Evolutionary conservation across 2,113 vertebrate genomes (phyloP).

Genomic region (Brachirus orientalis): DNA sequence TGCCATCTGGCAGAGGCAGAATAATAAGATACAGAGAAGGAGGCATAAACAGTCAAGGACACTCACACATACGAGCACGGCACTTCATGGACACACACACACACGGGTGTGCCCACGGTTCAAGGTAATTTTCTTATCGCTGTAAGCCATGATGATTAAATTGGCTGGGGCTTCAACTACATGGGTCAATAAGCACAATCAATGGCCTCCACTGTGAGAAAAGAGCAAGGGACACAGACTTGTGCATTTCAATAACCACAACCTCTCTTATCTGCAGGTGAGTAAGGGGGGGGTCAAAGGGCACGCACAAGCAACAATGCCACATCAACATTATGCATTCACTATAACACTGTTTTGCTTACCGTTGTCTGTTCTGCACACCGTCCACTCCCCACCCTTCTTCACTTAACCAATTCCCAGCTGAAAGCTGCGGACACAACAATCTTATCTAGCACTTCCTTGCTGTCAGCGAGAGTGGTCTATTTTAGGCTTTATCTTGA

Average conservation of each 20-base stretch:
- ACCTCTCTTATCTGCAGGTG: conserved; percentile 45
- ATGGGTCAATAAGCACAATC: conserved; percentile 69
- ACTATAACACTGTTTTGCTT: conserved; percentile 24
- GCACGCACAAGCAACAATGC: conserved; percentile 19
- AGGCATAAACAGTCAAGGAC: conserved; percentile 2
- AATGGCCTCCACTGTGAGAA: conserved; percentile 44
- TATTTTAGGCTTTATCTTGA: conserved; percentile 81
- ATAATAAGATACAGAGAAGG: conserved; percentile 31
- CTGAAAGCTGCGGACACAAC: conserved; percentile 65
- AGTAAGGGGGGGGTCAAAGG: conserved; percentile 61
- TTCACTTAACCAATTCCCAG: conserved; percentile 22
- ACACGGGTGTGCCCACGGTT: conserved; percentile 1
- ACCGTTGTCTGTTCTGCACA: conserved; percentile 11
- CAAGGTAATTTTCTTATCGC: conserved; percentile 66
- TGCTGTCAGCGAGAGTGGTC: conserved; percentile 74
- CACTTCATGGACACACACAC: background rate
- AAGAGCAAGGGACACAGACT: conserved; percentile 15
- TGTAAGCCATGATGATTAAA: conserved; percentile 50
- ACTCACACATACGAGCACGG: background rate
- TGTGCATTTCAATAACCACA: conserved; percentile 33
- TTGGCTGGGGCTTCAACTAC: conserved; percentile 48
- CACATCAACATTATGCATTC: conserved; percentile 10
- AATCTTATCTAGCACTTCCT: conserved; percentile 75
- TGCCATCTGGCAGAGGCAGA: conserved; percentile 44
- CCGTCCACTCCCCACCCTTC: background rate